Base-by-base conservation (phyloP, 2,113 vertebrate genomes). In the Apaloderma vittatum region DNA sequence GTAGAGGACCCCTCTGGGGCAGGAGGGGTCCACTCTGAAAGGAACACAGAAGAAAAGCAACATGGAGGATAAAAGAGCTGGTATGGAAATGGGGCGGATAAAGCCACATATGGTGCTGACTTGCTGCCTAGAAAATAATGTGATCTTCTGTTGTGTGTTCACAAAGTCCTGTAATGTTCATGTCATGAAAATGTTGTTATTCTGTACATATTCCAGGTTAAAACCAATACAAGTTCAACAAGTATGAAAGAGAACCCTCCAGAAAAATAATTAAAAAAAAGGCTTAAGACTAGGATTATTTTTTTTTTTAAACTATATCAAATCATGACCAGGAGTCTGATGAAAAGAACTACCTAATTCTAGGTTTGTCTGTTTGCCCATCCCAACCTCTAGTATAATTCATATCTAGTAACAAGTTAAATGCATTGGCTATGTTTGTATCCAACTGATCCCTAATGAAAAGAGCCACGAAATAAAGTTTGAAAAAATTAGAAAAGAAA, bases 1-100 rank as follows among this genome's bases (percentile, higher is more conserved):
- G 81, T 93, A 96, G 78, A 95, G 62, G 85, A 94, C 93, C 85
- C 85, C 92, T 92, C 51, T 97, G 90, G 93, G 93, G 88, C 90
- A 95, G 87, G 78, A 93, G 20, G 55, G 62, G 85, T 95, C 92
- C 85, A 43, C 74, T 80, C 85, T 94, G 75, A 88, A 90, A 96
- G 46, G 54, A 93, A 27, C 74, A 96, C 77, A 93, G 88, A 94
- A 84, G 90, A 84, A 96, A 95, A 95, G 15, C 30, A 94, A 86
- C 66, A 88, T 95, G 87, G 81, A 94, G 71, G 67, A 92, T 93
- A 43, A 93, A 95, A 91, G 51, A 62, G 7, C 30, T 59, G 23
- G 48, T 91, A 85, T 86, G 66, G 90, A 96, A 96, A 94, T 73
- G 12, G 30, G 6, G 8, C 72, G 9, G 37, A 84, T 59, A 59